Percentiles rank a stretch among this genome's conserved stretches.
Evolutionary conservation across 2,113 vertebrate species (phyloP).

Genomic region (Chamaetylas fuelleborni): DNA sequence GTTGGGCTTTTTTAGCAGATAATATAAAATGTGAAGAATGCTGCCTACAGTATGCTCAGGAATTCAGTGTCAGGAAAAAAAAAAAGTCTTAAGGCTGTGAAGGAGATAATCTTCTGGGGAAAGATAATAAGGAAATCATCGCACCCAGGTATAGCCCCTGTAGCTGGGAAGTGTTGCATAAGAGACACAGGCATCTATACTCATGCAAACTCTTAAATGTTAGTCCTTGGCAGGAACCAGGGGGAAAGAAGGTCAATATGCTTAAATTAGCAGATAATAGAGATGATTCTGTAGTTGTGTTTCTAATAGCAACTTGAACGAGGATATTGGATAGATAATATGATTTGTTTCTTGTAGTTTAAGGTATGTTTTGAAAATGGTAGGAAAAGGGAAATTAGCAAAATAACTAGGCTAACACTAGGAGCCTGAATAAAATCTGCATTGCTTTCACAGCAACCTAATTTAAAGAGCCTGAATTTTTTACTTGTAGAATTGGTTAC

Average conservation of each 20-base stretch:
- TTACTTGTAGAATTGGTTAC: not conserved
- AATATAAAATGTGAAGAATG: not conserved
- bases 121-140: not conserved
- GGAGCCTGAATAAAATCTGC: not conserved
- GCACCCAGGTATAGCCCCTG: not conserved
- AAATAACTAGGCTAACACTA: not conserved
- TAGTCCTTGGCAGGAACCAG: not conserved
- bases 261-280: slow-evolving; percentile 3
- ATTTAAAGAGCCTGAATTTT: not conserved
- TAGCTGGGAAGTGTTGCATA: not conserved
- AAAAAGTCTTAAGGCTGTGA: not conserved
- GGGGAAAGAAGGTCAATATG: not conserved
- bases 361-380: not conserved
- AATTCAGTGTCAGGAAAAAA: not conserved
- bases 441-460: not conserved
- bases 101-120: not conserved
- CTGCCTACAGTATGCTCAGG: not conserved
- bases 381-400: not conserved
- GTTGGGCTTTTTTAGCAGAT: not conserved
- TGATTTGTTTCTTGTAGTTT: not conserved
- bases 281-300: not conserved
- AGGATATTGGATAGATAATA: not conserved
- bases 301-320: not conserved
- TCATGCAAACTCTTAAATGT: not conserved
- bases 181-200: not conserved